A percentile compares a stretch with the other conserved stretches of the same genome.
Evolutionary conservation across 2,113 vertebrate species (phyloP).

Genomic region (Loxodonta africana): DNA sequence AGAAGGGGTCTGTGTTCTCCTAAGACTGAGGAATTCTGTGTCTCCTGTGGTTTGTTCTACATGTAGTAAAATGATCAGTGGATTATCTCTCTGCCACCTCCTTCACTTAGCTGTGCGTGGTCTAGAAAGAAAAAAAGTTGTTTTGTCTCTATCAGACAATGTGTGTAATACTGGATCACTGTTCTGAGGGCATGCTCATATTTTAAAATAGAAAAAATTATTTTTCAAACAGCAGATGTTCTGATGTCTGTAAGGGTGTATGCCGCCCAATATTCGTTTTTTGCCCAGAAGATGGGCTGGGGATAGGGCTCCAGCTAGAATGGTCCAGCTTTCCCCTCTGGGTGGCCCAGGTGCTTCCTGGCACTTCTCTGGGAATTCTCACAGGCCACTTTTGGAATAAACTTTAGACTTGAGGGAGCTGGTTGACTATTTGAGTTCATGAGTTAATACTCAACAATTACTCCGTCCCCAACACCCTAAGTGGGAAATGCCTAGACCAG

Average conservation of each 20-base stretch:
- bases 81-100: background rate
- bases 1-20: background rate
- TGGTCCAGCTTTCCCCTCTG: background rate
- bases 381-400: background rate
- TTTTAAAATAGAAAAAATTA: background rate
- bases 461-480: background rate
- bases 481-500: background rate
- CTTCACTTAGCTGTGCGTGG: background rate
- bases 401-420: background rate
- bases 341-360: background rate
- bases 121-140: background rate
- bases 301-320: background rate
- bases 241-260: background rate
- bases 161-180: background rate
- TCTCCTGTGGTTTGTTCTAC: background rate
- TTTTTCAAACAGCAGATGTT: background rate
- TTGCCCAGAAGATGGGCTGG: background rate
- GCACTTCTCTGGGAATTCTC: background rate
- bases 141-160: background rate
- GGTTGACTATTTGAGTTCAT: background rate
- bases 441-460: fast-evolving
- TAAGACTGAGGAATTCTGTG: no score
- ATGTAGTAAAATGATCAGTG: background rate
- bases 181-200: background rate
- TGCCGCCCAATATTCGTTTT: background rate